A percentile compares a stretch with the other conserved stretches of the same genome.
phyloP scores from a whole-genome alignment of 2,797 vertebrate genomes.

The Rhyacichthys aspro region DNA sequence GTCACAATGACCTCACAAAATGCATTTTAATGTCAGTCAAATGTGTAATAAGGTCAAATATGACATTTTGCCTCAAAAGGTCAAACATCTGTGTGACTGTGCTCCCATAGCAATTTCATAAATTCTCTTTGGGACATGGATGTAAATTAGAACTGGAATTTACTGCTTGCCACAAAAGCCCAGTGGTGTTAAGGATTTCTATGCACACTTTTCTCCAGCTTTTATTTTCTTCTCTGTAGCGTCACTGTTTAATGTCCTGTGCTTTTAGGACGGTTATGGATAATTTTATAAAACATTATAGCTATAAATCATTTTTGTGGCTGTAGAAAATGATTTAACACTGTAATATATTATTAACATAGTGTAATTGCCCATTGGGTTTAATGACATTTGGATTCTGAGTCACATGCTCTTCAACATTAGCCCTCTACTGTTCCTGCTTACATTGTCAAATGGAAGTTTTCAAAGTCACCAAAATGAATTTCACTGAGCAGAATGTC shows the following conservation, averaged over 20 bases:
- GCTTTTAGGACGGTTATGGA: background rate
- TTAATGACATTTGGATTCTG: slow-evolving; percentile 4
- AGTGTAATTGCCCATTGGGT: slow-evolving; percentile 12
- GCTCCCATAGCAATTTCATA: background rate
- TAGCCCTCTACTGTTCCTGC: background rate
- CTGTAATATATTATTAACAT: slow-evolving; percentile 6
- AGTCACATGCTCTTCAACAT: slow-evolving; percentile 5
- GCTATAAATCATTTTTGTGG: slow-evolving; percentile 8
- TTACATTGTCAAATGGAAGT: slow-evolving; percentile 13
- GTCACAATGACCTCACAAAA: slow-evolving; percentile 1
- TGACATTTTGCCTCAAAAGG: background rate
- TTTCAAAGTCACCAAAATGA: slow-evolving; percentile 29
- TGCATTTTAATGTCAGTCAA: background rate
- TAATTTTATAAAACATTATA: background rate
- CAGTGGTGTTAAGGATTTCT: slow-evolving; percentile 6
- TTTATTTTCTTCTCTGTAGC: background rate
- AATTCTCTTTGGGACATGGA: slow-evolving; percentile 2
- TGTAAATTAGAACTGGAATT: slow-evolving; percentile 7
- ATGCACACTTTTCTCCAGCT: background rate
- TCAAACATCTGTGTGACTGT: slow-evolving; percentile 1
- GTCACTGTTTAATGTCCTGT: slow-evolving; percentile 2
- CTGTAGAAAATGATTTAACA: slow-evolving; percentile 23
- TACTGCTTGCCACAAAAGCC: slow-evolving; percentile 6
- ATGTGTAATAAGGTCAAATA: background rate
- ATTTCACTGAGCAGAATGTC: slow-evolving; percentile 22